Conservation (phyloP, 2,797 vertebrate species). For the Gephyroberyx darwinii region DNA sequence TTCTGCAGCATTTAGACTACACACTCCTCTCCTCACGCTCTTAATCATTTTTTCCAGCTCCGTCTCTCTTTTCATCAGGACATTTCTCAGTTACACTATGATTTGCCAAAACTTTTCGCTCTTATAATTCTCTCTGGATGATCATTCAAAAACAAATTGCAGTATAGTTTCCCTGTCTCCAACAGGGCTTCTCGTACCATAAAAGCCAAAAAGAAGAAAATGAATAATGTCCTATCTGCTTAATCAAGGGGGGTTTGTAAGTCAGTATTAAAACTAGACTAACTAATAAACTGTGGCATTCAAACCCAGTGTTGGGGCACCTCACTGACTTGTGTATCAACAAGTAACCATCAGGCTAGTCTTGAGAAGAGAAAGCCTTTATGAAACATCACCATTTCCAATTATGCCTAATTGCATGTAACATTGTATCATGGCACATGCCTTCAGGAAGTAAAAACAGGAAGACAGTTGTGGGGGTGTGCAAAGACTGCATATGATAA, state of each 20-base stretch:
- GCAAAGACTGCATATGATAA: slow-evolving; percentile 65
- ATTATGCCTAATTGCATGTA: slow-evolving; percentile 73
- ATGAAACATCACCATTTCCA: slow-evolving; percentile 76
- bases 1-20: slow-evolving; percentile 48
- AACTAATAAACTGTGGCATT: slow-evolving; percentile 76
- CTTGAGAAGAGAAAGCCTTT: slow-evolving; percentile 48
- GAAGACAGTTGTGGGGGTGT: slow-evolving; percentile 60
- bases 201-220: slow-evolving; percentile 59
- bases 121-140: neutral
- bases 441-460: slow-evolving; percentile 57
- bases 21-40: slow-evolving; percentile 13
- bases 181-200: slow-evolving; percentile 30
- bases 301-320: slow-evolving; percentile 58
- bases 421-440: slow-evolving; percentile 61
- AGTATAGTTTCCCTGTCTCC: slow-evolving; percentile 16
- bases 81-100: slow-evolving; percentile 7
- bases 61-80: slow-evolving; percentile 20
- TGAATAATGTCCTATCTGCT: slow-evolving; percentile 45
- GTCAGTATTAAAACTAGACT: slow-evolving; percentile 49
- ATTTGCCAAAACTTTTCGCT: slow-evolving; percentile 23
- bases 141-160: slow-evolving; percentile 33
- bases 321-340: slow-evolving; percentile 72
- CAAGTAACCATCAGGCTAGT: slow-evolving; percentile 62
- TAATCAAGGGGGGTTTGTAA: slow-evolving; percentile 62
- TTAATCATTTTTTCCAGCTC: slow-evolving; percentile 17